phyloP scores from a whole-genome alignment of 2,888 invertebrate genomes.

The Leucoptera coffeella region DNA sequence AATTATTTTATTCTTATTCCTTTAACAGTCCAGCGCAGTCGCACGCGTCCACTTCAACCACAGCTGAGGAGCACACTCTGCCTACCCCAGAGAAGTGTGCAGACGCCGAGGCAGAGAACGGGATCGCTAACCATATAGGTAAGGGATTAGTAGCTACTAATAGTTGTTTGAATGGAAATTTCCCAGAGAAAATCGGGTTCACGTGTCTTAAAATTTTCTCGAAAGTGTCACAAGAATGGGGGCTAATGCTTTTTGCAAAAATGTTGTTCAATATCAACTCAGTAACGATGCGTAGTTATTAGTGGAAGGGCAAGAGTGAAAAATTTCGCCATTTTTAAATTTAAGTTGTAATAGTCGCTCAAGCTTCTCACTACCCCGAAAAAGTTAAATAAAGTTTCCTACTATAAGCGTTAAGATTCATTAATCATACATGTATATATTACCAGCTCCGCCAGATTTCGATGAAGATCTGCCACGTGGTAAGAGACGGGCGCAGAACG shows the following conservation, averaged over 20 bases:
- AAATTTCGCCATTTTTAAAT: too few species aligned
- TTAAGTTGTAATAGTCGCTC: too few species aligned
- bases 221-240: too few species aligned
- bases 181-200: too few species aligned
- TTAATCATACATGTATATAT: too few species aligned
- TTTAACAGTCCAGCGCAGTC: constrained; percentile 60
- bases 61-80: constrained; percentile 26
- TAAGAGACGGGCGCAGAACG: constrained; percentile 12
- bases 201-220: too few species aligned
- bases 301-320: too few species aligned
- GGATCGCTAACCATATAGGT: constrained; percentile 22
- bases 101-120: constrained; percentile 18
- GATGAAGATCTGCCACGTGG: constrained; percentile 22
- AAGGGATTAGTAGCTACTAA: constrained; percentile 1
- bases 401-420: constrained; percentile 2
- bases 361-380: background rate
- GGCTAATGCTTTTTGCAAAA: too few species aligned
- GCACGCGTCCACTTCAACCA: constrained; percentile 60
- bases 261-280: too few species aligned
- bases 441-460: constrained; percentile 14
- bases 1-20: too few species aligned
- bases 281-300: too few species aligned
- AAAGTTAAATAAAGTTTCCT: constrained; percentile 1
- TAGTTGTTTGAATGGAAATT: background rate
- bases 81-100: constrained; percentile 23